Evolutionary conservation across 2,113 vertebrate genomes (phyloP).

Genomic region (Amblyopsis rosae): DNA sequence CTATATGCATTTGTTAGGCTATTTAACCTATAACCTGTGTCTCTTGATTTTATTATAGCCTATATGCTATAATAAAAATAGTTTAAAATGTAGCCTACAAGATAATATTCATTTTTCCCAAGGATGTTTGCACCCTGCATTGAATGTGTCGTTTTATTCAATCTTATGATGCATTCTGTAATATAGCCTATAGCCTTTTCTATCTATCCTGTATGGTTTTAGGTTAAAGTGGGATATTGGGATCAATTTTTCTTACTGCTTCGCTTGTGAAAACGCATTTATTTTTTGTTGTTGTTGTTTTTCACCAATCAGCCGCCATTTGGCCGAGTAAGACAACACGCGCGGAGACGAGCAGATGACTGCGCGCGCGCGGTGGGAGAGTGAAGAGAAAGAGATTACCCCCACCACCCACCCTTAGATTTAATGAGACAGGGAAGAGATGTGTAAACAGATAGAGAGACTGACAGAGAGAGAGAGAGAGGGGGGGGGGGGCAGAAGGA

Average conservation of each 20-base stretch:
- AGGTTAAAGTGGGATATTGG: not conserved
- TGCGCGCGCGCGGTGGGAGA: constrained; percentile 61
- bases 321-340: constrained; percentile 78
- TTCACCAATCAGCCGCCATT: constrained; percentile 84
- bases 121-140: too few species aligned
- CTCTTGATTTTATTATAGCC: too few species aligned
- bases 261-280: constrained; percentile 64
- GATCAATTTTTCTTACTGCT: constrained; percentile 41
- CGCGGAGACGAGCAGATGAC: constrained; percentile 77
- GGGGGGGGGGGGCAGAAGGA: constrained; percentile 51
- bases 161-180: too few species aligned
- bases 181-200: too few species aligned
- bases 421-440: constrained; percentile 30
- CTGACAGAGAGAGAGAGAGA: constrained; percentile 6
- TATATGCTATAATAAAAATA: too few species aligned
- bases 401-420: not conserved
- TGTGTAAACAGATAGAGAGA: constrained; percentile 7
- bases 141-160: too few species aligned
- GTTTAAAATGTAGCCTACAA: too few species aligned
- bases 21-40: too few species aligned
- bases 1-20: too few species aligned
- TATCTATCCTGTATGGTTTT: not conserved
- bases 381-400: constrained; percentile 46
- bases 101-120: too few species aligned
- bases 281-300: constrained; percentile 73